phyloP scores from a whole-genome alignment of 1,140 invertebrate species.

The Danaus plexippus region DNA sequence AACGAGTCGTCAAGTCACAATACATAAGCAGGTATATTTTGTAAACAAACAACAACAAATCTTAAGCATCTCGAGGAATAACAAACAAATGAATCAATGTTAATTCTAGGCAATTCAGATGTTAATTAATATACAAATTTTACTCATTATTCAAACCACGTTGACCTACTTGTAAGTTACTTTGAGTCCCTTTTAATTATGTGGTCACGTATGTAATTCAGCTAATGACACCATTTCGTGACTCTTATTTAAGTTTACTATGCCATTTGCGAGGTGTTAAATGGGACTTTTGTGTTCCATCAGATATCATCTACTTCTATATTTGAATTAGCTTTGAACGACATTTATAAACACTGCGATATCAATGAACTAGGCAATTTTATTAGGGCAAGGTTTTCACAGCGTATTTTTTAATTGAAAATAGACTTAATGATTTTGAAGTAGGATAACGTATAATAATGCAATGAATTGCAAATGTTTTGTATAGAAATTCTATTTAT shows the following conservation, averaged over 20 bases:
- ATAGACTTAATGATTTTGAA: no score
- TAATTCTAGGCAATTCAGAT: no score
- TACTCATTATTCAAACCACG: neutral
- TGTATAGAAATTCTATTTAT: no score
- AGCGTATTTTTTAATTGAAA: no score
- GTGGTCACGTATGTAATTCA: conserved; percentile 41
- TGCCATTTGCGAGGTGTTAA: conserved; percentile 39
- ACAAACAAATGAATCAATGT: no score
- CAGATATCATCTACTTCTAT: conserved; percentile 20
- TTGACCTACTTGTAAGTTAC: conserved; percentile 10
- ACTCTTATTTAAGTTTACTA: conserved; percentile 35
- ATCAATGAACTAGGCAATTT: conserved; percentile 5
- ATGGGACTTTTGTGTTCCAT: conserved; percentile 43
- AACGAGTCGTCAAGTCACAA: no score
- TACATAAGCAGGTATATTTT: no score
- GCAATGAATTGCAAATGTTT: no score
- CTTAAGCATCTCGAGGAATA: no score
- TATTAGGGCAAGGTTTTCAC: neutral
- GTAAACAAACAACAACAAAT: no score
- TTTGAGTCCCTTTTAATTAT: conserved; percentile 36
- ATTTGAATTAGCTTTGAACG: conserved; percentile 20
- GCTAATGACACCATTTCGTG: conserved; percentile 47
- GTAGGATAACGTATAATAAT: no score
- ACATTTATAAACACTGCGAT: conserved; percentile 8
- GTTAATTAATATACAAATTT: no score